phyloP scores from a whole-genome alignment of 2,113 vertebrate genomes.

The Anoplopoma fimbria region DNA sequence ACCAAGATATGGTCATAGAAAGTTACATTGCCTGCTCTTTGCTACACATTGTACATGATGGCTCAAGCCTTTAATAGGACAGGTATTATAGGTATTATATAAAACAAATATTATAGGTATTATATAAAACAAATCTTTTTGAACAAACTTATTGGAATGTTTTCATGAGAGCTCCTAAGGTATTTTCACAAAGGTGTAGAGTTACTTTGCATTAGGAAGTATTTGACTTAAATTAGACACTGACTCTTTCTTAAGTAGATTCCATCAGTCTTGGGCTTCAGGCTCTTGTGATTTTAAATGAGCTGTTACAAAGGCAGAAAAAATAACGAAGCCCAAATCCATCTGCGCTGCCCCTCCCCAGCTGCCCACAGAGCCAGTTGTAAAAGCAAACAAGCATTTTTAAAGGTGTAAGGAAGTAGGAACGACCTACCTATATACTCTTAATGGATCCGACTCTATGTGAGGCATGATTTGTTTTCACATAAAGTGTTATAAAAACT shows the following conservation, averaged over 20 bases:
- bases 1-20: background rate
- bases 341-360: conserved; percentile 64
- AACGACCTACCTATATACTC: conserved; percentile 51
- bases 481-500: conserved; percentile 32
- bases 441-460: conserved; percentile 38
- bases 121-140: conserved; percentile 7
- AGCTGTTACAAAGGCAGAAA: conserved; percentile 77
- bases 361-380: conserved; percentile 71
- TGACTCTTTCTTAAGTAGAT: conserved; percentile 64
- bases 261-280: conserved; percentile 72
- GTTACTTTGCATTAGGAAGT: conserved; percentile 62
- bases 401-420: conserved; percentile 67
- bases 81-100: background rate
- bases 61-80: background rate
- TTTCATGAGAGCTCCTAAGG: conserved; percentile 26
- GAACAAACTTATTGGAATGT: conserved; percentile 19
- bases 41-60: background rate
- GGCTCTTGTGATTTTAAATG: conserved; percentile 77
- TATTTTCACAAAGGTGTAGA: conserved; percentile 58
- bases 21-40: background rate
- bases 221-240: conserved; percentile 70
- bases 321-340: conserved; percentile 68
- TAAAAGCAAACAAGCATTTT: conserved; percentile 78
- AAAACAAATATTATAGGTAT: background rate
- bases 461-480: conserved; percentile 42